Evolutionary conservation across 2,888 invertebrate genomes (phyloP), one percentile per base, ranked within the genome.

Genomic region (Myathropa florea): DNA sequence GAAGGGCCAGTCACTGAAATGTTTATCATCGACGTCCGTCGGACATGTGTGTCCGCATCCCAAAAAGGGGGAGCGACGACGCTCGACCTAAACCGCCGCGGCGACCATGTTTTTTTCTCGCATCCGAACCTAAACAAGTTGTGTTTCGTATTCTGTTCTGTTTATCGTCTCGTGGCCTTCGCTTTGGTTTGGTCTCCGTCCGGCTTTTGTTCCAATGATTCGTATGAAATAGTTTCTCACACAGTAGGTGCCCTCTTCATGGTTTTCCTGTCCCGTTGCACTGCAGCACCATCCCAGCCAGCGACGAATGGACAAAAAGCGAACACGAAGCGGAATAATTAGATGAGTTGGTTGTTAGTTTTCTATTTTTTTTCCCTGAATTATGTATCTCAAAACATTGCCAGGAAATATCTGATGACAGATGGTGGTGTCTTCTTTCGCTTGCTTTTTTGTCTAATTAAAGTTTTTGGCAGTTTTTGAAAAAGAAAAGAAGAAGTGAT

Each of bases 171-270:
- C 60, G 28, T 53, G 21, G 33, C 61, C 26, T 33, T 77, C 4
- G 26, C 36, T 18, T 63, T 63, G 61, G 55, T 46, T 46, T 46
- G 46, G 46, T 30, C 64, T 68, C 24, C 39, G 53, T 39, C 36
- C 4, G 36, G 46, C 60, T 55, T 36, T 39, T 77, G 55, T 72
- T 68, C 46, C 9, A 53, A 73, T 59, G 23, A 30, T 60, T 64
- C 36, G 46, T 60, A 63, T 59, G 39, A 78, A 83, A 73, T 73
- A 75, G 79, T 83, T 83, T 46, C 46, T 46, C 83, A 60, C 83
- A 83, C 79, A 78, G 59, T 60, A 70, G 79, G 80, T 80, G 80
- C 46, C 46, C 65, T 61, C 61, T 77, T 76, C 60, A 61, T 55
- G 77, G 61, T 70, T 28, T 61, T 26, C 55, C 55, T 63, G 61